Evolutionary conservation across 2,797 vertebrate genomes (phyloP).

Genomic region (Chelidonichthys spinosus): DNA sequence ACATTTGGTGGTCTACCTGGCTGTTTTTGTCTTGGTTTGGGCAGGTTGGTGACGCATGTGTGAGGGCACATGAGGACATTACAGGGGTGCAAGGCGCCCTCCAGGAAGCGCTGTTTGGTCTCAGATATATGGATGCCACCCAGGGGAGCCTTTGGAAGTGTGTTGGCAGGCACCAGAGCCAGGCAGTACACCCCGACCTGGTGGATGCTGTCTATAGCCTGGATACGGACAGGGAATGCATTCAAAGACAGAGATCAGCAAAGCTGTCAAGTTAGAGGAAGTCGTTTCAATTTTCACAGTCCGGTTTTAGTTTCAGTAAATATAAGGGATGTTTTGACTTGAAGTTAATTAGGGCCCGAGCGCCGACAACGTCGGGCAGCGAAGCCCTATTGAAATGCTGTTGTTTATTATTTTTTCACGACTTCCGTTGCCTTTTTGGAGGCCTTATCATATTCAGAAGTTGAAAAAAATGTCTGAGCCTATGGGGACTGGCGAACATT

Average conservation of each 20-base stretch:
- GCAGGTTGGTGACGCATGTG: constrained; percentile 96
- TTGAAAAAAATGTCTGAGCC: too few species aligned
- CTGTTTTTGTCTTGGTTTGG: constrained; percentile 95
- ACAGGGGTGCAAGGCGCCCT: constrained; percentile 93
- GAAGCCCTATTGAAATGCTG: too few species aligned
- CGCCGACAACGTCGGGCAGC: too few species aligned
- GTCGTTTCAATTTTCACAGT: background rate
- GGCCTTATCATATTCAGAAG: too few species aligned
- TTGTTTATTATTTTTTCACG: too few species aligned
- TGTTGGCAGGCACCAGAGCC: constrained; percentile 96
- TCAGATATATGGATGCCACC: constrained; percentile 97
- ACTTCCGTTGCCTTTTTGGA: too few species aligned
- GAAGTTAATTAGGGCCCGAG: too few species aligned
- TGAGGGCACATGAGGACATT: constrained; percentile 97
- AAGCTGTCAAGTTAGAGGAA: background rate
- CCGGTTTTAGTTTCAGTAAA: background rate
- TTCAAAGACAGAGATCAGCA: constrained; percentile 5
- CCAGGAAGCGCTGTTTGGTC: constrained; percentile 95
- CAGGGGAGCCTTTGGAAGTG: constrained; percentile 93
- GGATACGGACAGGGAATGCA: constrained; percentile 27
- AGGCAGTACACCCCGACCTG: constrained; percentile 96
- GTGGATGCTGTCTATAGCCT: constrained; percentile 98
- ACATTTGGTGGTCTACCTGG: constrained; percentile 83
- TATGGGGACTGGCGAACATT: too few species aligned
- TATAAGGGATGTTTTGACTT: background rate